Evolutionary conservation across 2,888 invertebrate species (phyloP).

Genomic region (Lithophane socia): DNA sequence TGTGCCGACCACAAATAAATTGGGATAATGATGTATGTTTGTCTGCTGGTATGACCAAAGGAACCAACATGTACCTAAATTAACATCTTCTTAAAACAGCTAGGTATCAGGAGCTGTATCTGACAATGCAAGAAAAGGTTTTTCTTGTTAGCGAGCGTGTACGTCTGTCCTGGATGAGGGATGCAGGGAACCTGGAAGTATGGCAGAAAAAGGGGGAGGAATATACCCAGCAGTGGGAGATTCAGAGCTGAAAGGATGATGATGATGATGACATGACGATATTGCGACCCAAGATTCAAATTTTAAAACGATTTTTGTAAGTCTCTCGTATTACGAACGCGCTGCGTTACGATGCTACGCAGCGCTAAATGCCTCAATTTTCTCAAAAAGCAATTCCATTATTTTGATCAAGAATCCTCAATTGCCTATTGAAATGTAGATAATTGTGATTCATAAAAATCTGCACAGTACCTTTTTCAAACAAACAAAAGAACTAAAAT

Average conservation of each 20-base stretch:
- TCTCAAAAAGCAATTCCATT: not conserved
- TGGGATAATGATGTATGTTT: not conserved
- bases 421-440: not conserved
- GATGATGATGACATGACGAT: not conserved
- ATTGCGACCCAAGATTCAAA: not conserved
- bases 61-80: not conserved
- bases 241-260: too few relatives aligned
- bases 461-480: not conserved
- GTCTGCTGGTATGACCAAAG: not conserved
- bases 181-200: too few relatives aligned
- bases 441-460: not conserved
- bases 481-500: not conserved
- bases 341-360: not conserved
- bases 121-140: not conserved
- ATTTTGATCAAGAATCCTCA: not conserved
- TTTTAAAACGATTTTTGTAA: not conserved
- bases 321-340: not conserved
- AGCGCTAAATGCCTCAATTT: not conserved
- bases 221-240: too few relatives aligned
- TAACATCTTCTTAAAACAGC: not conserved
- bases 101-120: not conserved
- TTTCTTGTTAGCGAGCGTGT: not conserved
- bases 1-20: not conserved
- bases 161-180: not conserved
- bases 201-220: too few relatives aligned